Conservation (phyloP, 2,888 invertebrate species). For the Aleiodes alternator region DNA sequence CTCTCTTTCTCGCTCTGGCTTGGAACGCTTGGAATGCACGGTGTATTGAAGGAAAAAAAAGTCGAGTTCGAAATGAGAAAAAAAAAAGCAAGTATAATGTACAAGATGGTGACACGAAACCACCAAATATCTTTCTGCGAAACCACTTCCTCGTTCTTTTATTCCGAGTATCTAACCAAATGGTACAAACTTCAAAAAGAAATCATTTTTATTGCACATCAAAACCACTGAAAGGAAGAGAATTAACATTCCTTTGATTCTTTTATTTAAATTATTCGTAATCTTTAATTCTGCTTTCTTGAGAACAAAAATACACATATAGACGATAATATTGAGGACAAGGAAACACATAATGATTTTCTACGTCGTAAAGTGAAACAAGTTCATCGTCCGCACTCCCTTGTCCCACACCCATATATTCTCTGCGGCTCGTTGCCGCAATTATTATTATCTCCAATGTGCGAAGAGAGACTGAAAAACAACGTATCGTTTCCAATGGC, state of each 20-base stretch:
- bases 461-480: conserved; percentile 16
- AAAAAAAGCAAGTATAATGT: conserved; percentile 43
- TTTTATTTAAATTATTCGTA: not conserved
- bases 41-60: conserved; percentile 42
- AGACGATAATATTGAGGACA: conserved; percentile 17
- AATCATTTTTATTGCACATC: not conserved
- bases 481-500: conserved; percentile 26
- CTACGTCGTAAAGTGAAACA: conserved; percentile 48
- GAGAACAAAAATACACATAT: conserved; percentile 4
- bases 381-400: conserved; percentile 63
- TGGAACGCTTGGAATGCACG: conserved; percentile 64
- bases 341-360: conserved; percentile 22
- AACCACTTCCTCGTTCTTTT: conserved; percentile 67
- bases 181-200: not conserved
- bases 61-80: conserved; percentile 40
- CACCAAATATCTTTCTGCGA: conserved; percentile 59
- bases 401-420: conserved; percentile 42
- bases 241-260: not conserved
- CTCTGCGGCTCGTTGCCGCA: conserved; percentile 40
- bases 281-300: not conserved
- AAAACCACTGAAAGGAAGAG: not conserved
- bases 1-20: not conserved
- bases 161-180: conserved; percentile 24
- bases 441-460: conserved; percentile 47
- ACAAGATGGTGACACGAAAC: conserved; percentile 48